phyloP scores from a whole-genome alignment of 2,888 invertebrate species.

The Caenorhabditis uteleia region DNA sequence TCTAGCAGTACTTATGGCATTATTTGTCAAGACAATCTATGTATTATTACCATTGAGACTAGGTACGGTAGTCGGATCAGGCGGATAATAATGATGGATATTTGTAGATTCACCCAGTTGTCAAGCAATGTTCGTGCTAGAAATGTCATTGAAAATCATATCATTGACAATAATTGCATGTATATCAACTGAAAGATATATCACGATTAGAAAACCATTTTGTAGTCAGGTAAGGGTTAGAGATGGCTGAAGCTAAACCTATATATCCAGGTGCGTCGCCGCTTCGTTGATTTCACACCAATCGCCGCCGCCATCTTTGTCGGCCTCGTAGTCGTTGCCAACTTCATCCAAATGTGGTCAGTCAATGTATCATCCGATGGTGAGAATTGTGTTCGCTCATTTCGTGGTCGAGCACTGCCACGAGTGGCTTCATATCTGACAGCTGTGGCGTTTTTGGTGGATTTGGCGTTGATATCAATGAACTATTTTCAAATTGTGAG shows the following conservation, averaged over 20 bases:
- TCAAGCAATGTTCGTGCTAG: conserved; percentile 60
- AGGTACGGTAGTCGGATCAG: conserved; percentile 45
- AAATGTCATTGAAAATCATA: conserved; percentile 61
- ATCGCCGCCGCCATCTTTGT: conserved; percentile 56
- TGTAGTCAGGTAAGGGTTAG: conserved; percentile 49
- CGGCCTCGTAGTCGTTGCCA: conserved; percentile 47
- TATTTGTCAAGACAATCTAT: conserved; percentile 58
- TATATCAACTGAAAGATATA: conserved; percentile 64
- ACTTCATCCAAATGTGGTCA: conserved; percentile 36
- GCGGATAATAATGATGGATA: too few species aligned
- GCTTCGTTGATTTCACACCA: conserved; percentile 62
- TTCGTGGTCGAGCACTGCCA: conserved; percentile 32
- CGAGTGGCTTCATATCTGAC: conserved; percentile 41
- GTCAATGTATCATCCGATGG: conserved; percentile 50
- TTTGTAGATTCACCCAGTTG: conserved; percentile 55
- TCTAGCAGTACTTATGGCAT: conserved; percentile 60
- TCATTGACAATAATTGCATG: conserved; percentile 65
- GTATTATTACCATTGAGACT: conserved; percentile 60
- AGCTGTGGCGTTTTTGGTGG: conserved; percentile 53
- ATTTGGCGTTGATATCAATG: conserved; percentile 54
- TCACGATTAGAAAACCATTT: conserved; percentile 68
- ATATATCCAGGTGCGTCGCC: conserved; percentile 55
- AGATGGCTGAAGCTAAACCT: not conserved
- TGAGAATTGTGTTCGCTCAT: conserved; percentile 51
- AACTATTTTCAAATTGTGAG: conserved; percentile 66